Conservation (phyloP, 2,888 invertebrate species). For the Spilosoma lubricipeda region DNA sequence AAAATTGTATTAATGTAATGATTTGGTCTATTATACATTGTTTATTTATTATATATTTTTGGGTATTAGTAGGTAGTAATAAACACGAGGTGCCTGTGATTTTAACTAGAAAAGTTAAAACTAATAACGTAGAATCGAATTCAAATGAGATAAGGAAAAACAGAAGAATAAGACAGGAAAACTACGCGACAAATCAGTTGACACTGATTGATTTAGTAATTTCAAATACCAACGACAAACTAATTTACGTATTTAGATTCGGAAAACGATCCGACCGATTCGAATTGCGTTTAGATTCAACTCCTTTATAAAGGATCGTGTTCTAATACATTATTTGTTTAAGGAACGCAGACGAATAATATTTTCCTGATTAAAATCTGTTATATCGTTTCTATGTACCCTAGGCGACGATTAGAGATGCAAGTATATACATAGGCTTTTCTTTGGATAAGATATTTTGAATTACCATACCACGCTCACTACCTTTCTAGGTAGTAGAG, state of each 20-base stretch:
- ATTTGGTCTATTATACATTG: too few species aligned
- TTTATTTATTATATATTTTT: too few species aligned
- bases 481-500: too few species aligned
- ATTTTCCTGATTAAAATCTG: not conserved
- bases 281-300: not conserved
- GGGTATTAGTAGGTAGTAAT: too few species aligned
- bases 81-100: not conserved
- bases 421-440: too few species aligned
- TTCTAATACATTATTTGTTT: not conserved
- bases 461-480: too few species aligned
- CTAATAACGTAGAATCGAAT: not conserved
- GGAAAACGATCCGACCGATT: not conserved
- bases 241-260: not conserved
- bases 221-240: not conserved
- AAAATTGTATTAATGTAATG: too few species aligned
- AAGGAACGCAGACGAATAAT: not conserved
- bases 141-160: not conserved
- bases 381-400: not conserved
- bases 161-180: not conserved
- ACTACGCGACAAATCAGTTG: not conserved
- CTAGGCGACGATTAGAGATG: too few species aligned
- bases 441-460: too few species aligned
- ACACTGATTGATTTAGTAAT: not conserved
- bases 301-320: not conserved
- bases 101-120: not conserved